A percentile compares a stretch with the other conserved stretches of the same genome.
These are phyloP conservation scores for Dinomys branickii DNA, from an alignment of 2,113 vertebrate genomes.

Conservation along the genomic window DNA sequence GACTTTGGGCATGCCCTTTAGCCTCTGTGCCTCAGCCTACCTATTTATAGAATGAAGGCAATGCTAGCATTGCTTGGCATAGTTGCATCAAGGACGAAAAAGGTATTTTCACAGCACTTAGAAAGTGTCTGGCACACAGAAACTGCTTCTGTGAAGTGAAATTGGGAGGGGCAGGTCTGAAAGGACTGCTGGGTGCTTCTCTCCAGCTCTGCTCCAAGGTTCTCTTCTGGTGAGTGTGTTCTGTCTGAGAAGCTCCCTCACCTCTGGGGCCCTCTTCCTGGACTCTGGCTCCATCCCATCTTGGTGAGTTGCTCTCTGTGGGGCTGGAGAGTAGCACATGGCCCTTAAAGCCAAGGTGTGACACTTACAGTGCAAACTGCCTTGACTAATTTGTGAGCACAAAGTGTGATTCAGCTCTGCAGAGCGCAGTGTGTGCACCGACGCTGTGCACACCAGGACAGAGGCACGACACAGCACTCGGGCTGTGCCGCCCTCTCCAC, in stretches of 20 bases:
- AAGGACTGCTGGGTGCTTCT: background rate
- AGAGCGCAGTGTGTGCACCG: fast-evolving
- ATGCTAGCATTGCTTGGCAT: background rate
- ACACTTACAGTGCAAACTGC: no score
- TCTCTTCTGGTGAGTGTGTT: background rate
- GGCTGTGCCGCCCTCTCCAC: background rate
- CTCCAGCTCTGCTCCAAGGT: background rate
- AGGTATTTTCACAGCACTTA: background rate
- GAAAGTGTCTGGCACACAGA: background rate
- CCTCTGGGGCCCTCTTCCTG: background rate
- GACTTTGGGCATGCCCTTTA: background rate
- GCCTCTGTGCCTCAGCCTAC: background rate
- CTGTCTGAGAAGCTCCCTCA: background rate
- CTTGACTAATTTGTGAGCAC: background rate
- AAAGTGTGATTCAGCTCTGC: background rate
- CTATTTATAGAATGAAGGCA: background rate
- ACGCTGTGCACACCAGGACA: background rate
- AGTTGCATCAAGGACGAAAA: background rate
- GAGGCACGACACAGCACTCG: no score
- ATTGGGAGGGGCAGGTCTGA: background rate
- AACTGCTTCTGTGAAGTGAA: background rate
- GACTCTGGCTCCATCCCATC: background rate
- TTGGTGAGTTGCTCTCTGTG: background rate
- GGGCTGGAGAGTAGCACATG: background rate
- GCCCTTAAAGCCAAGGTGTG: background rate